Base-by-base conservation (phyloP, 1,140 invertebrate genomes). In the Ditylenchus dipsaci region DNA sequence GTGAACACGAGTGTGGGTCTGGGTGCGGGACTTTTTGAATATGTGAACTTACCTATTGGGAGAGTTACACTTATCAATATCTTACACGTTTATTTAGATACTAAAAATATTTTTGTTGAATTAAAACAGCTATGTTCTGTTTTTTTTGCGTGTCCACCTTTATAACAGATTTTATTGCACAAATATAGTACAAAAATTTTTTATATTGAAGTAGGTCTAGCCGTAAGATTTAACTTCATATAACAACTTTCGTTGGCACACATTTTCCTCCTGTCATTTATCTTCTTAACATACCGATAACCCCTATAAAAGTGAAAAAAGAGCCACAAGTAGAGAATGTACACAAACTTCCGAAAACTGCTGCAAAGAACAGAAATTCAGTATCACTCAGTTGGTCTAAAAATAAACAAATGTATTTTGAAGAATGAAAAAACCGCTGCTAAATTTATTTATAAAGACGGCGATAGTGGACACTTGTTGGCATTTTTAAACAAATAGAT, bases 271-370 rank as follows among this genome's bases (percentile, higher is more conserved):
- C 65, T 68, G 26, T 69, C 68, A 30, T 69, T 63, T 23, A 23
- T 1, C 43, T 69, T 69, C 33, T 69, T 69, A 17, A 69, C 53
- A 9, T 42, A 13, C 23, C 68, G 30, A 42, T 69, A 69, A 9
- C 45, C 68, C 9, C 30, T 47, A 29, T 71, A 69, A n/a, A 69
- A 33, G 23, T 26, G 43, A 42, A 69, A 71, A 47, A 69, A 71
- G n/a, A 72, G 21, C 17, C 15, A n/a, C 26, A 69, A 59, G n/a
- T 33, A 53, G 27, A 72, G 53, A 23, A 30, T 27, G 49, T 23
- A 69, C 21, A 69, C 9, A 43, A 69, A 45, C 45, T 49, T 69
- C 23, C 19, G 17, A 9, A 15, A 21, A 26, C 27, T 27, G 26
- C 42, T 57, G 43, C 13, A 15, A 72, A 19, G 5, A 72, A 69